These are phyloP conservation scores for Rutilus rutilus DNA, from an alignment of 2,113 vertebrate genomes.

Conservation along the genomic window DNA sequence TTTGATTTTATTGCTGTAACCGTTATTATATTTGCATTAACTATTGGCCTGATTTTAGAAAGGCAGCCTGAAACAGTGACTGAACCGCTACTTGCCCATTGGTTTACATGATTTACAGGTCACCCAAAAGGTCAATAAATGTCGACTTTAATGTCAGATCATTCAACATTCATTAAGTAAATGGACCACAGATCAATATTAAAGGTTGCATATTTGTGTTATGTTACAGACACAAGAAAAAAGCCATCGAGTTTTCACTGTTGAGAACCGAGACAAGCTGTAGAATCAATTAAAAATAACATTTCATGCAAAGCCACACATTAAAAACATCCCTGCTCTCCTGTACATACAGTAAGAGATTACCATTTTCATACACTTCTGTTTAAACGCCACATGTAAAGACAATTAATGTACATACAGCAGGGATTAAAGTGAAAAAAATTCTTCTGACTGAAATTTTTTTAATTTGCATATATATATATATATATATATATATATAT, in stretches of 20 bases:
- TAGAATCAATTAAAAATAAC: constrained; percentile 48
- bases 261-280: background rate
- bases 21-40: background rate
- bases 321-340: constrained; percentile 35
- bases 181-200: background rate
- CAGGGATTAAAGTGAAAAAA: no score
- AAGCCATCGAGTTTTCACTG: constrained; percentile 14
- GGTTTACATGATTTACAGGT: background rate
- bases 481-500: no score
- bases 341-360: background rate
- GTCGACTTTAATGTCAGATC: background rate
- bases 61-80: background rate
- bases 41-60: background rate
- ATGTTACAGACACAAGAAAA: no score
- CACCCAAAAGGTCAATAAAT: background rate
- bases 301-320: constrained; percentile 50
- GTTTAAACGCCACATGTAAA: constrained; percentile 59
- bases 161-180: background rate
- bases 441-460: no score
- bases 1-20: background rate
- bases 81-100: background rate
- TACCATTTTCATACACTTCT: constrained; percentile 49
- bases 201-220: constrained; percentile 50
- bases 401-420: constrained; percentile 63
- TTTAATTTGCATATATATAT: no score